phyloP scores from a whole-genome alignment of 2,113 vertebrate genomes.

The Rana temporaria region DNA sequence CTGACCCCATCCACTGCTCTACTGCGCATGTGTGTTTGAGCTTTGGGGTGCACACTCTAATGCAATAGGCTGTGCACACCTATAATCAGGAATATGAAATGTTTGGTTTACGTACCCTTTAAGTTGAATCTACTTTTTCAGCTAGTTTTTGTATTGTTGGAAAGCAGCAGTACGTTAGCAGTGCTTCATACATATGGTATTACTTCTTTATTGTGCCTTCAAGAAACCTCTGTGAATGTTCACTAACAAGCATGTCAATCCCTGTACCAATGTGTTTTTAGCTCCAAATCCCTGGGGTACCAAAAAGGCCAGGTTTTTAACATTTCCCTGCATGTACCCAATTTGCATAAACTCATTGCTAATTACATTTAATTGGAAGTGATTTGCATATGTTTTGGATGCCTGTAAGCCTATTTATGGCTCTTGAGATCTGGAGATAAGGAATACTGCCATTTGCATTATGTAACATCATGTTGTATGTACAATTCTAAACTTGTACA shows the following conservation, averaged over 20 bases:
- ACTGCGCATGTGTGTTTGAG: too few species aligned
- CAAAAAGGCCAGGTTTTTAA: constrained; percentile 41
- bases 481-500: constrained; percentile 20
- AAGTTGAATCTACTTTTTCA: too few species aligned
- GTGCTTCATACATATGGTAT: constrained; percentile 15
- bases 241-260: constrained; percentile 45
- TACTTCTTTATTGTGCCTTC: constrained; percentile 36
- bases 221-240: constrained; percentile 34
- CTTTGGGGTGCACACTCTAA: too few species aligned
- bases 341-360: constrained; percentile 49
- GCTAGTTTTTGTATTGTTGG: too few species aligned
- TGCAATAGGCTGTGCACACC: too few species aligned
- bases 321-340: constrained; percentile 40
- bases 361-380: constrained; percentile 50
- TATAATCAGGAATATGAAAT: too few species aligned
- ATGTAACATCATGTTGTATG: constrained; percentile 25
- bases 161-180: constrained; percentile 15
- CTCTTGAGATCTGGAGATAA: constrained; percentile 27
- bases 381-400: constrained; percentile 50
- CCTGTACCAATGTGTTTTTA: constrained; percentile 37
- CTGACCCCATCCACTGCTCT: too few species aligned
- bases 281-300: constrained; percentile 25
- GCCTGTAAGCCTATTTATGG: constrained; percentile 29
- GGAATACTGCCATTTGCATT: constrained; percentile 40
- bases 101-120: too few species aligned